phyloP scores from a whole-genome alignment of 2,113 vertebrate species.

The Aix galericulata region DNA sequence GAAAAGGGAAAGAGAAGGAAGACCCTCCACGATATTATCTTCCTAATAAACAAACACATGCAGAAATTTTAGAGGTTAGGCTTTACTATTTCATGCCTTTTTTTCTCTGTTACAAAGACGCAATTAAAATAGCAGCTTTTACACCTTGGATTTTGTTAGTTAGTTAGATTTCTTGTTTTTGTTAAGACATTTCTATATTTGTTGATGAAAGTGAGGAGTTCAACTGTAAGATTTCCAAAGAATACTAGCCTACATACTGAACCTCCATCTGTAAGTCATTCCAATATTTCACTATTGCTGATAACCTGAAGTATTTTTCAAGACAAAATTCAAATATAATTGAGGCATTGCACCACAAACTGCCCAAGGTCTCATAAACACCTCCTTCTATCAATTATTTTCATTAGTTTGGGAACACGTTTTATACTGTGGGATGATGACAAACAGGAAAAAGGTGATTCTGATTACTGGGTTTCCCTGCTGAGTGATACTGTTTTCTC shows the following conservation, averaged over 20 bases:
- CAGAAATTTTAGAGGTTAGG: background rate
- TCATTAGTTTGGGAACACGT: background rate
- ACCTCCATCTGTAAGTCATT: background rate
- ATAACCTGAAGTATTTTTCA: background rate
- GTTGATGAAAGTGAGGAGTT: background rate
- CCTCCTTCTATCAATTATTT: background rate
- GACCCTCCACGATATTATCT: accelerated
- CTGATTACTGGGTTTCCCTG: background rate
- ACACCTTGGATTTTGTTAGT: accelerated
- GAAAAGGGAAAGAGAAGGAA: background rate
- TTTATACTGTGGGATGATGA: background rate
- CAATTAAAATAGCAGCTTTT: background rate
- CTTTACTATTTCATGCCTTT: background rate
- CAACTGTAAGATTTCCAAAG: background rate
- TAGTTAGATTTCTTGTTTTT: background rate
- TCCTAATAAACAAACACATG: background rate
- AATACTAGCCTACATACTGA: background rate
- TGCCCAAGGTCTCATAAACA: background rate
- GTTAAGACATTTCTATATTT: background rate
- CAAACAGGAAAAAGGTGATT: background rate
- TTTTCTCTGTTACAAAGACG: background rate
- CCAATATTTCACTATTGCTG: background rate
- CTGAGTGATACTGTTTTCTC: background rate
- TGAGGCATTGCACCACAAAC: background rate
- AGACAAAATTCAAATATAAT: background rate